These are phyloP conservation scores for Dolichopus griseipennis DNA, from an alignment of 2,888 invertebrate genomes.

Conservation along the genomic window DNA sequence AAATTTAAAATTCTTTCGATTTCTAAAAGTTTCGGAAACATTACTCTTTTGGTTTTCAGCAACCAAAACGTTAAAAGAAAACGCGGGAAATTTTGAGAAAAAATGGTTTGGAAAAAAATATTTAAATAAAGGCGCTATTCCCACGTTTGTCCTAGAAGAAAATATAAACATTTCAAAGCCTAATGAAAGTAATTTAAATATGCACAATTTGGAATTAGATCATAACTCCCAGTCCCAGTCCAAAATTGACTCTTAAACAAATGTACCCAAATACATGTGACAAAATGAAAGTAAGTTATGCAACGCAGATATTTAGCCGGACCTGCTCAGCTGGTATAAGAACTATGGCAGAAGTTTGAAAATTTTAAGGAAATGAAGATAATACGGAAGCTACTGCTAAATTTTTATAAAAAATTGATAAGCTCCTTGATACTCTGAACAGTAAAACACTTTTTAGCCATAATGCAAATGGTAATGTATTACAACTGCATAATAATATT, in stretches of 20 bases:
- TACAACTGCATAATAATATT: slow-evolving; percentile 8
- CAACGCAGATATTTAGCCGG: too few species aligned
- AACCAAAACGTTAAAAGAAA: too few species aligned
- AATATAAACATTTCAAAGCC: too few species aligned
- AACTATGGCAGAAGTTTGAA: slow-evolving; percentile 9
- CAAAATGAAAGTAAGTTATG: slow-evolving; percentile 13
- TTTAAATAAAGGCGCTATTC: too few species aligned
- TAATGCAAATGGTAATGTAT: slow-evolving; percentile 12
- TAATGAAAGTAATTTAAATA: too few species aligned
- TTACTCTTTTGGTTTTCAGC: too few species aligned
- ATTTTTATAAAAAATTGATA: slow-evolving; percentile 13
- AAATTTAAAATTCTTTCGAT: too few species aligned
- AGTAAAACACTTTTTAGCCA: background rate
- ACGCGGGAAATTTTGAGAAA: too few species aligned
- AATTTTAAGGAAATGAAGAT: slow-evolving; percentile 6
- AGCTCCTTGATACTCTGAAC: slow-evolving; percentile 13
- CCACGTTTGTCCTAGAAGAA: too few species aligned
- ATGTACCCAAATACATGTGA: slow-evolving; percentile 11
- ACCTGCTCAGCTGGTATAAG: slow-evolving; percentile 11
- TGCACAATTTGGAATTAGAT: too few species aligned
- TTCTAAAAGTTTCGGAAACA: too few species aligned
- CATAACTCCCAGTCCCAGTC: slow-evolving; percentile 7
- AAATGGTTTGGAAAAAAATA: too few species aligned
- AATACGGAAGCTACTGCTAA: slow-evolving; percentile 8
- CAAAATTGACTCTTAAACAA: slow-evolving; percentile 11